These are phyloP conservation scores for Platygyra sinensis DNA, from an alignment of 64 coral and sea anemone species.

Conservation along the genomic window DNA sequence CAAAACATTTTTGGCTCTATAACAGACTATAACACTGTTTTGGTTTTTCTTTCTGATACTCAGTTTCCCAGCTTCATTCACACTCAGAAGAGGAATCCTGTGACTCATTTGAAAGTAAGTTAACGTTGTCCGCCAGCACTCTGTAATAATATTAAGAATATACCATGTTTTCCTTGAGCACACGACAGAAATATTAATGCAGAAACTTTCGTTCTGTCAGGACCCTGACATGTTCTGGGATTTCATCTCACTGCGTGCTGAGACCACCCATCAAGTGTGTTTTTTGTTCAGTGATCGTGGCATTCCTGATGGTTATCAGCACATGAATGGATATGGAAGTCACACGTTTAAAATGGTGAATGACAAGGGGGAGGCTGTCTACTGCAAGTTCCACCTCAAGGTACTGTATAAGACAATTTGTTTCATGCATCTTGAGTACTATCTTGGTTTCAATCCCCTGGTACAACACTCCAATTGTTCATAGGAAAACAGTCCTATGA, in stretches of 20 bases:
- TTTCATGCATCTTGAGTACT: too few relatives aligned
- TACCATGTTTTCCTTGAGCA: too few relatives aligned
- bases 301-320: constrained; percentile 85
- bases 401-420: constrained; percentile 23
- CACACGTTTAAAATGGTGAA: constrained; percentile 99
- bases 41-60: background rate
- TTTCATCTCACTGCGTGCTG: constrained; percentile 94
- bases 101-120: constrained; percentile 85
- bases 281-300: constrained; percentile 97
- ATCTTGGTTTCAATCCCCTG: too few relatives aligned
- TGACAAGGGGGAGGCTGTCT: constrained; percentile 77
- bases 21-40: too few relatives aligned
- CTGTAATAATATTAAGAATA: too few relatives aligned
- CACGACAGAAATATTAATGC: too few relatives aligned
- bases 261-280: constrained; percentile 89
- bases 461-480: too few relatives aligned
- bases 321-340: constrained; percentile 99
- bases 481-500: too few relatives aligned
- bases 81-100: constrained; percentile 94
- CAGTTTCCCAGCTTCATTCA: constrained; percentile 97
- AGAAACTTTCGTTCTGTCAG: constrained; percentile 27
- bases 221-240: constrained; percentile 99
- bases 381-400: constrained; percentile 99
- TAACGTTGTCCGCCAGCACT: too few relatives aligned
- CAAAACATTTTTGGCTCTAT: too few relatives aligned